Evolutionary conservation across 1,140 invertebrate species (phyloP).

Genomic region (Conopomorpha cramerella): DNA sequence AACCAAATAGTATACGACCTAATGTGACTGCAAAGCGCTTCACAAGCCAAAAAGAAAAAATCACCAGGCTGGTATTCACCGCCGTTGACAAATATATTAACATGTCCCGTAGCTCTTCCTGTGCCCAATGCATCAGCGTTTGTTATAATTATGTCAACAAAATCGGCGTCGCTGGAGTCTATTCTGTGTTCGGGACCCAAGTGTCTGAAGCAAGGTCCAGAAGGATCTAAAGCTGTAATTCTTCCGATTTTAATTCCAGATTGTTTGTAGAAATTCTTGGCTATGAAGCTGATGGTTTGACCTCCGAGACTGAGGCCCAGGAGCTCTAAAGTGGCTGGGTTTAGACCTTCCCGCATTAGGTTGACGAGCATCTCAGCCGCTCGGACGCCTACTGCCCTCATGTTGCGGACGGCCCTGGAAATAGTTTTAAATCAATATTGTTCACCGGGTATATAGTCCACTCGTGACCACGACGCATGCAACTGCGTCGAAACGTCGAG

Average conservation of each 20-base stretch:
- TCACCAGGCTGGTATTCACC: constrained; percentile 64
- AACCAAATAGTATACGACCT: not conserved
- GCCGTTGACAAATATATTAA: constrained; percentile 72
- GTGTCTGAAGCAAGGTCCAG: not conserved
- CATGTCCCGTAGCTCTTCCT: constrained; percentile 61
- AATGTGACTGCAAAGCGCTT: not conserved
- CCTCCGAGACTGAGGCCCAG: not conserved
- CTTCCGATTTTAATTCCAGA: constrained; percentile 13
- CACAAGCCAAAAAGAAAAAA: not conserved
- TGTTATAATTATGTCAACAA: constrained; percentile 64
- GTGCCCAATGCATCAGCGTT: constrained; percentile 67
- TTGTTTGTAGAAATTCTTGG: constrained; percentile 5
- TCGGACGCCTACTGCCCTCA: no score
- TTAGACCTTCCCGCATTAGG: no score
- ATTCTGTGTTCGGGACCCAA: not conserved
- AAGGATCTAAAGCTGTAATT: not conserved
- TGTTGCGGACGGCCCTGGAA: not conserved
- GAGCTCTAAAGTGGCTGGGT: not conserved
- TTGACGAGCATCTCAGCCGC: no score
- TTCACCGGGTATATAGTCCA: no score
- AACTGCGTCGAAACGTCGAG: no score
- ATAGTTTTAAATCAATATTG: not conserved
- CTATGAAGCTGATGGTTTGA: not conserved
- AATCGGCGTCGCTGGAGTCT: not conserved
- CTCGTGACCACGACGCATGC: no score